phyloP scores from a whole-genome alignment of 1,140 invertebrate genomes.

The Pseudomyrmex gracilis region DNA sequence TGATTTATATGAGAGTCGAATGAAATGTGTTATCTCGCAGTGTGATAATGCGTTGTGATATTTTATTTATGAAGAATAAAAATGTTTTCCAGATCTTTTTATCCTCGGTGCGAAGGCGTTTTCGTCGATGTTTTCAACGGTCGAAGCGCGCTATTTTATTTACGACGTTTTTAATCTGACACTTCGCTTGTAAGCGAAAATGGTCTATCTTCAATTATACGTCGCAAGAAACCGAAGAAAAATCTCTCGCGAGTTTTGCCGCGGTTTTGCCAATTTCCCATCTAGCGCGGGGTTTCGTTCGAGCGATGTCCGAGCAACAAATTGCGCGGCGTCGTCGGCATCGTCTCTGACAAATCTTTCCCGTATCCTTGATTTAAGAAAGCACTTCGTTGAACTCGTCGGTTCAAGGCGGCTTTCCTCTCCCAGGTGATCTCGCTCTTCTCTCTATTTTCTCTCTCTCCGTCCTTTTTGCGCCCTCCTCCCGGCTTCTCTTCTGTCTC shows the following conservation, averaged over 20 bases:
- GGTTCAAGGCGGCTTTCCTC: conserved; percentile 53
- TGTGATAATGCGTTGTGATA: not conserved
- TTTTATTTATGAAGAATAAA: too few species aligned
- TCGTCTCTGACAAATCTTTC: conserved; percentile 67
- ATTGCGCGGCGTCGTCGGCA: conserved; percentile 42
- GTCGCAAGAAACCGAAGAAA: not conserved
- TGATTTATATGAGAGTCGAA: not conserved
- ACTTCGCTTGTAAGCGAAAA: not conserved
- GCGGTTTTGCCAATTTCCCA: conserved; percentile 24
- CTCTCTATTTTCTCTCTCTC: conserved; percentile 45
- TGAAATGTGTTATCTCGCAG: too few species aligned
- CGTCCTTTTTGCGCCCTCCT: conserved; percentile 18
- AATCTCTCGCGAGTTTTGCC: not conserved
- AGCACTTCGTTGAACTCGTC: conserved; percentile 49
- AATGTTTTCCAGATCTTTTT: not conserved
- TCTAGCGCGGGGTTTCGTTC: not conserved
- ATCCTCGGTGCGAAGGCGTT: not conserved
- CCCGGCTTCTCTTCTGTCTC: conserved; percentile 32
- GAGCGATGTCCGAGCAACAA: conserved; percentile 42
- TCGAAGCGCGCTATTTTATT: not conserved
- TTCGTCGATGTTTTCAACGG: not conserved
- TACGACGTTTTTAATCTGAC: not conserved
- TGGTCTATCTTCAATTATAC: not conserved
- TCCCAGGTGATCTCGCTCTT: conserved; percentile 70
- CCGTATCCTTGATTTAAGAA: conserved; percentile 70